Conservation (phyloP, 2,888 invertebrate species). For the Oscheius sp. region DNA sequence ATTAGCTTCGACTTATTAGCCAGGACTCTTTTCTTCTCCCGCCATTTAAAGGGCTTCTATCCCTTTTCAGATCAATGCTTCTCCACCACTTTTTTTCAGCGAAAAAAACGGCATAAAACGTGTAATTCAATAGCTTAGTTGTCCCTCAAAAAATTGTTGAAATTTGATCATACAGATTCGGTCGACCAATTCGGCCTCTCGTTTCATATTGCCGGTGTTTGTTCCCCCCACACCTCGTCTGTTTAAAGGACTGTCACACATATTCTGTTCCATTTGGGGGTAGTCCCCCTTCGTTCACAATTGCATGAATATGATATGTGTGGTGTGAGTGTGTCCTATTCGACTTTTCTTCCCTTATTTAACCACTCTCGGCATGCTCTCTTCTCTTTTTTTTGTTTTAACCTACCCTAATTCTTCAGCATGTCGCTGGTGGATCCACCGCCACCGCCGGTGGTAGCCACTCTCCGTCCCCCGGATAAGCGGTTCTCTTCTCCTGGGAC, state of each 20-base stretch:
- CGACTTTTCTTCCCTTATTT: slow-evolving; percentile 6
- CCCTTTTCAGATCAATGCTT: too few species aligned
- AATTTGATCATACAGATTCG: too few species aligned
- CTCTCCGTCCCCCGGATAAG: slow-evolving; percentile 27
- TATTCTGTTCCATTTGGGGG: neutral
- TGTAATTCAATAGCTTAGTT: too few species aligned
- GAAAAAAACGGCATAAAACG: too few species aligned
- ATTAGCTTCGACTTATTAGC: slow-evolving; percentile 20
- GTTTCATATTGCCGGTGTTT: too few species aligned
- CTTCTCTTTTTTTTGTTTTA: slow-evolving; percentile 2
- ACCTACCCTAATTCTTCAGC: slow-evolving; percentile 19
- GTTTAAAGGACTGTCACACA: neutral
- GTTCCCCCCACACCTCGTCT: too few species aligned
- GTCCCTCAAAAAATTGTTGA: too few species aligned
- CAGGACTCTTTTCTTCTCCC: neutral
- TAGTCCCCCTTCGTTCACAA: slow-evolving; percentile 34
- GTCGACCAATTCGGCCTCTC: too few species aligned
- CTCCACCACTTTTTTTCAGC: too few species aligned
- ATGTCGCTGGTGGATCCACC: slow-evolving; percentile 27
- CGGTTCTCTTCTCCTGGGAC: slow-evolving; percentile 18
- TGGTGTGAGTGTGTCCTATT: slow-evolving; percentile 21
- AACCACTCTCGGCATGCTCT: neutral
- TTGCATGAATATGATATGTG: slow-evolving; percentile 36
- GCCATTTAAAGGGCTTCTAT: neutral
- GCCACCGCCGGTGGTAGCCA: slow-evolving; percentile 12